A percentile compares a stretch with the other conserved stretches of the same genome.
phyloP scores from a whole-genome alignment of 1,140 invertebrate species.

The Lepeophtheirus salmonis region DNA sequence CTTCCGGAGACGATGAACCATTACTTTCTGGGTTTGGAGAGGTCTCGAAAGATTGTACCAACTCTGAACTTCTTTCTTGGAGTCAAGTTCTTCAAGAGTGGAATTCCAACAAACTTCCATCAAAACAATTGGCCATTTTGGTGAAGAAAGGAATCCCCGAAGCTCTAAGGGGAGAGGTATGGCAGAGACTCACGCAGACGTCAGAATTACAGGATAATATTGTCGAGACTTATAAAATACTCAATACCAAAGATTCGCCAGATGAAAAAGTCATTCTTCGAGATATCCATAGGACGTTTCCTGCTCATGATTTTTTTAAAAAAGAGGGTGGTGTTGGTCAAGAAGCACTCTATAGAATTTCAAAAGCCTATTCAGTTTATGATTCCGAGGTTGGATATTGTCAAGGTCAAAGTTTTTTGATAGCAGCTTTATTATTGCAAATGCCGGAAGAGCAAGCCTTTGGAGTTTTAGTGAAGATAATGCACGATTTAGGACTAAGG shows the following conservation, averaged over 20 bases:
- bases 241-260: constrained; percentile 78
- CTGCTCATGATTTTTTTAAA: constrained; percentile 93
- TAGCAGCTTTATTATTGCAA: constrained; percentile 84
- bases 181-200: constrained; percentile 77
- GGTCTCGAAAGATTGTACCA: constrained; percentile 86
- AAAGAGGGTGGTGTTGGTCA: constrained; percentile 75
- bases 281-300: constrained; percentile 94
- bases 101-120: constrained; percentile 37
- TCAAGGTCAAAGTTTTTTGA: constrained; percentile 90
- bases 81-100: constrained; percentile 66
- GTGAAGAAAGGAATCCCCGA: constrained; percentile 80
- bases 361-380: constrained; percentile 88
- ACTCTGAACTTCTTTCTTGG: constrained; percentile 79
- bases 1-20: constrained; percentile 60
- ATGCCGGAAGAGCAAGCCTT: constrained; percentile 99
- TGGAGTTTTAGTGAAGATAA: constrained; percentile 81
- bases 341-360: constrained; percentile 83
- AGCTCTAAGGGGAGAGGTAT: constrained; percentile 84
- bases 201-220: constrained; percentile 53
- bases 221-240: constrained; percentile 72
- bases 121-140: constrained; percentile 50
- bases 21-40: constrained; percentile 83
- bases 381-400: constrained; percentile 96
- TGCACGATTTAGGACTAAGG: constrained; percentile 86
- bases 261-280: constrained; percentile 81